Conservation (phyloP, 2,113 vertebrate species). For the Melanerpes aurifrons region DNA sequence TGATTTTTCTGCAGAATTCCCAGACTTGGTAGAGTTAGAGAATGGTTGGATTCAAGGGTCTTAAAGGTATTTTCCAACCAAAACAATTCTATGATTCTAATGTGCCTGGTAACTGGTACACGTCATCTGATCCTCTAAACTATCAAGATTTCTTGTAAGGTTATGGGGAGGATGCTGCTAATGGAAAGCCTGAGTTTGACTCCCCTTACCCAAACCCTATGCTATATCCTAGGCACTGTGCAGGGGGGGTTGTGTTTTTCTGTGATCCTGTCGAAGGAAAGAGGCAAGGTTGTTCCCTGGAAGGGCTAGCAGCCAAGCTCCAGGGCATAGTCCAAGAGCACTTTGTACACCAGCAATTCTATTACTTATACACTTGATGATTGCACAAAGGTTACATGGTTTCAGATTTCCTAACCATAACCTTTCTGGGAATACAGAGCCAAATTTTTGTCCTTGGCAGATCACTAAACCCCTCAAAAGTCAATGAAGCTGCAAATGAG, state of each 20-base stretch:
- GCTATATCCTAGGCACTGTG: background rate
- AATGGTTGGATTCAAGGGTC: no score
- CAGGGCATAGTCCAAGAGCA: accelerated
- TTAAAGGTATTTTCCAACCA: no score
- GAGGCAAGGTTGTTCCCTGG: background rate
- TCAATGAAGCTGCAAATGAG: background rate
- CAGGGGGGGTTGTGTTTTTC: background rate
- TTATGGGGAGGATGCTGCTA: background rate
- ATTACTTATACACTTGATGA: background rate
- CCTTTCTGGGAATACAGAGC: background rate
- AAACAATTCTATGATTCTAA: no score
- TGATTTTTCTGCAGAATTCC: background rate
- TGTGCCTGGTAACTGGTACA: background rate
- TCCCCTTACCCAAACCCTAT: background rate
- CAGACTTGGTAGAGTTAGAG: background rate
- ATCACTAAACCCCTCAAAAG: background rate
- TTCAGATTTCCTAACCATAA: constrained; percentile 13
- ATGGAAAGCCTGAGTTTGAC: background rate
- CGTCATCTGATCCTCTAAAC: background rate
- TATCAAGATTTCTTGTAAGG: background rate
- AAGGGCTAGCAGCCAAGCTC: background rate
- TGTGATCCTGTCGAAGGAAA: background rate
- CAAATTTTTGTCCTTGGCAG: background rate
- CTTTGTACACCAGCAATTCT: background rate
- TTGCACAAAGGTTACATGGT: background rate